These are phyloP conservation scores for Drosophila anomalata DNA, from an alignment of 2,888 invertebrate genomes.

Conservation along the genomic window DNA sequence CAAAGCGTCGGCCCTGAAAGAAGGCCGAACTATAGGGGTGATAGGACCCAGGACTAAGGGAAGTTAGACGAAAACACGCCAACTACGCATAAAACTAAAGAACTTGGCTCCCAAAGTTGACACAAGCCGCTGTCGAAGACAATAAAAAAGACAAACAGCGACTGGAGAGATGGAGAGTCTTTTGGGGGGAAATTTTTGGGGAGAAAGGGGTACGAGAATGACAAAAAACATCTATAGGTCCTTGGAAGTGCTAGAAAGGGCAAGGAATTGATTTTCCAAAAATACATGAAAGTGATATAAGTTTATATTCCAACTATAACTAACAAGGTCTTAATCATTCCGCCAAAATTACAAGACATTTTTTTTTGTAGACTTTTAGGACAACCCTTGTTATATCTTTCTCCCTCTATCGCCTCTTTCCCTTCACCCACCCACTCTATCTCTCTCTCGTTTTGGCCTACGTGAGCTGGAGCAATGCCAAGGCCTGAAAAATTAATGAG, in stretches of 20 bases:
- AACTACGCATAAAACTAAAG: conserved; percentile 55
- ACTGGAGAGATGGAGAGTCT: background rate
- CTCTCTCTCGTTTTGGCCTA: conserved; percentile 32
- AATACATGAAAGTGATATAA: background rate
- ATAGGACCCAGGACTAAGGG: too few relatives aligned
- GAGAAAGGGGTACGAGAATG: background rate
- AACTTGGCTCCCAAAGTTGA: conserved; percentile 39
- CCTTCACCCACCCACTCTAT: background rate
- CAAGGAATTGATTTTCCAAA: background rate
- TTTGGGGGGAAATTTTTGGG: background rate
- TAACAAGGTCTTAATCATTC: background rate
- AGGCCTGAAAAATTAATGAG: conserved; percentile 58
- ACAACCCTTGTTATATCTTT: conserved; percentile 4
- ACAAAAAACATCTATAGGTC: background rate
- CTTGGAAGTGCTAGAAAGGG: background rate
- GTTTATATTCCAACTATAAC: background rate
- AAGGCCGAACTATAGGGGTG: background rate
- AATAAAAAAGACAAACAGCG: conserved; percentile 50
- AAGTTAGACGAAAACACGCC: conserved; percentile 50
- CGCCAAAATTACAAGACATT: background rate
- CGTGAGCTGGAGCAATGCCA: conserved; percentile 78
- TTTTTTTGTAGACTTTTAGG: too few relatives aligned
- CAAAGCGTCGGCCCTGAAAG: conserved; percentile 45
- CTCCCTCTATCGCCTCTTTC: background rate
- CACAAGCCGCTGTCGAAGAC: conserved; percentile 39